Base-by-base conservation (phyloP, 2,888 invertebrate species). In the Cerastoderma edule region DNA sequence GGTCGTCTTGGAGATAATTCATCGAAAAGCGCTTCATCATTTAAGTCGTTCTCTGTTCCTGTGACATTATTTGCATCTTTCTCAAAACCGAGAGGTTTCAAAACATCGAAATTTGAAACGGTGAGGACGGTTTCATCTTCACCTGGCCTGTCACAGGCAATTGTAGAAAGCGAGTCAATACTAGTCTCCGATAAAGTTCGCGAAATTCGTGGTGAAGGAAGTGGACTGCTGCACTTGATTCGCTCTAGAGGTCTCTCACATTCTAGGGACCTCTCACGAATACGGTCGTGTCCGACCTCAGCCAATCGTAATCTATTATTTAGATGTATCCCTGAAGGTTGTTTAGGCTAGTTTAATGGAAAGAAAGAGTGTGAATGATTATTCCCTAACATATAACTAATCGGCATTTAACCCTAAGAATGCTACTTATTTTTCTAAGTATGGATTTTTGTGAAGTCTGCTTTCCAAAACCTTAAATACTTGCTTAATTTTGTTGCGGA, bases 191-290 rank as follows among this genome's bases (percentile, higher is more conserved):
- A 57, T 46, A 64, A 65, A 65, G 48, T 65, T 69, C 72, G 56
- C 39, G 72, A 44, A 60, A 69, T 66, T 60, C 63, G 68, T 30
- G 78, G 78, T 53, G 75, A 78, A 57, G 65, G 35, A 19, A 72
- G 19, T 35, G 75, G 75, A 66, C 75, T 72, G 50, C 54, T 63
- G 64, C 76, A 68, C 46, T 39, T 56, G 32, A 69, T 72, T 71
- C 78, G 74, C 71, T 78, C 78, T 67, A 44, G 70, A 65, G 78
- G 74, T 56, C 73, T 73, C 73, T 73, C 73, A 53, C 75, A 68
- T 67, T 81, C 80, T 67, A 72, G 72, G 35, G 80, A 75, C 39
- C 75, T 74, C 67, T 75, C 74, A 53, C 77, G 74, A 69, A 72
- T 66, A 27, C 69, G 35, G 63, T 77, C 75, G 32, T 75, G 73